A percentile compares a stretch with the other conserved stretches of the same genome.
phyloP scores from a whole-genome alignment of 2,888 invertebrate genomes.

The Sinotaia quadrata region DNA sequence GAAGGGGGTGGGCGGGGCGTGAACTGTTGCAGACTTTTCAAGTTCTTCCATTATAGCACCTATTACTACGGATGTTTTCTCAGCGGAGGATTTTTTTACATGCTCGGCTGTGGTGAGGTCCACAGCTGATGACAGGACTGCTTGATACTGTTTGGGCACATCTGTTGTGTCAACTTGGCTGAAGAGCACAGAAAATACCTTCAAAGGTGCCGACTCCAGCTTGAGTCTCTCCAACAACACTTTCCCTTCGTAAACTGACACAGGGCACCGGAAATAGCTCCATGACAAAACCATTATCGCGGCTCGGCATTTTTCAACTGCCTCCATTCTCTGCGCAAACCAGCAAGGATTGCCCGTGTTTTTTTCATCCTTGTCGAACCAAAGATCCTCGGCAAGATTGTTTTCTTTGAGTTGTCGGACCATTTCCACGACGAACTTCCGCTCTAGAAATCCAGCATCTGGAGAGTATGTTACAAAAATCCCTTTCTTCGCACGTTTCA shows the following conservation, averaged over 20 bases:
- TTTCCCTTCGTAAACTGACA: slow-evolving; percentile 68
- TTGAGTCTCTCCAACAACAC: slow-evolving; percentile 62
- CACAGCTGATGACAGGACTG: slow-evolving; percentile 57
- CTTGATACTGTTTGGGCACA: slow-evolving; percentile 55
- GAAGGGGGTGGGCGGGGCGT: slow-evolving; percentile 52
- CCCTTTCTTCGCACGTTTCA: slow-evolving; percentile 63
- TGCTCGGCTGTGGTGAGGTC: slow-evolving; percentile 32
- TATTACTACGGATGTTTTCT: slow-evolving; percentile 67
- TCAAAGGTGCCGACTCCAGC: slow-evolving; percentile 52
- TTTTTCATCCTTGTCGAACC: slow-evolving; percentile 71
- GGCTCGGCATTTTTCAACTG: slow-evolving; percentile 67
- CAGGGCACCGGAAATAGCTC: slow-evolving; percentile 67
- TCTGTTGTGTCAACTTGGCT: slow-evolving; percentile 54
- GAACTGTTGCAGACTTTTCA: slow-evolving; percentile 64
- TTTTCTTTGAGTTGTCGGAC: slow-evolving; percentile 69
- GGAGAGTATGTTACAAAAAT: slow-evolving; percentile 70
- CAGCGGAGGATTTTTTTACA: slow-evolving; percentile 62
- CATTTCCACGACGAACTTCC: slow-evolving; percentile 68
- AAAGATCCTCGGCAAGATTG: slow-evolving; percentile 69
- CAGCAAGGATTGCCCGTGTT: slow-evolving; percentile 69
- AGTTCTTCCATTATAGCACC: slow-evolving; percentile 66
- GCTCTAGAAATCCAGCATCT: slow-evolving; percentile 68
- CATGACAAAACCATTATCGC: slow-evolving; percentile 66
- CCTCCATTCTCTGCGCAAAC: slow-evolving; percentile 70
- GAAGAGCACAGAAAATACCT: slow-evolving; percentile 63